phyloP scores from a whole-genome alignment of 2,113 vertebrate genomes.

The Probosciger aterrimus region DNA sequence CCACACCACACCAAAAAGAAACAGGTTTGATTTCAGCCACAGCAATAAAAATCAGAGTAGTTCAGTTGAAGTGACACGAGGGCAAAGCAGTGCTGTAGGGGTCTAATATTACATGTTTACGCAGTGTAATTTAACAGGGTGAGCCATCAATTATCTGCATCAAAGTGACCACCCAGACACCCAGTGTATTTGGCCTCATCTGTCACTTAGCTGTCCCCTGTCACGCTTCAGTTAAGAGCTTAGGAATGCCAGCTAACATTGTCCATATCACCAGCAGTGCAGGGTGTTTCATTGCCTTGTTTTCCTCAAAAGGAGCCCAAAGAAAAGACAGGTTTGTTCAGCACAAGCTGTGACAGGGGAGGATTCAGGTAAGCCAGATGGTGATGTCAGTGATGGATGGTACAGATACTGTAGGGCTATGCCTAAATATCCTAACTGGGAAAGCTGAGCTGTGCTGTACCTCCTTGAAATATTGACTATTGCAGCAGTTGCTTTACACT shows the following conservation, averaged over 20 bases:
- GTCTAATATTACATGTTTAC: slow-evolving; percentile 1
- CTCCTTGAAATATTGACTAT: slow-evolving; percentile 47
- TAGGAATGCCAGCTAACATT: neutral
- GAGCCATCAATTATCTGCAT: neutral
- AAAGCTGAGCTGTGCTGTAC: neutral
- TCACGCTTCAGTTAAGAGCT: neutral
- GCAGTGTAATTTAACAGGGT: neutral
- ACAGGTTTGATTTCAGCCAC: neutral
- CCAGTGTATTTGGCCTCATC: neutral
- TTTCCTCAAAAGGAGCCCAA: slow-evolving; percentile 1
- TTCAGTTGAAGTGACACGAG: neutral
- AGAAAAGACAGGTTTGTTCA: slow-evolving; percentile 25
- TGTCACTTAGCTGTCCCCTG: neutral
- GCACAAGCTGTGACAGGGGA: neutral
- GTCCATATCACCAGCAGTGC: neutral
- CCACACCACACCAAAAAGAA: neutral
- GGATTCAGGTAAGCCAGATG: slow-evolving; percentile 65
- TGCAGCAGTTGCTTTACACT: slow-evolving; percentile 53
- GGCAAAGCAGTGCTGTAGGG: neutral
- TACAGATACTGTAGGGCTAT: neutral
- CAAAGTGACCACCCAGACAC: slow-evolving; percentile 11
- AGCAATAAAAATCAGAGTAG: neutral
- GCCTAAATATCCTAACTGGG: slow-evolving; percentile 29
- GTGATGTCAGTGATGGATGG: slow-evolving; percentile 56
- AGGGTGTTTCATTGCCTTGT: neutral